Base-by-base conservation (phyloP, 1,140 invertebrate species). In the Cylas formicarius region DNA sequence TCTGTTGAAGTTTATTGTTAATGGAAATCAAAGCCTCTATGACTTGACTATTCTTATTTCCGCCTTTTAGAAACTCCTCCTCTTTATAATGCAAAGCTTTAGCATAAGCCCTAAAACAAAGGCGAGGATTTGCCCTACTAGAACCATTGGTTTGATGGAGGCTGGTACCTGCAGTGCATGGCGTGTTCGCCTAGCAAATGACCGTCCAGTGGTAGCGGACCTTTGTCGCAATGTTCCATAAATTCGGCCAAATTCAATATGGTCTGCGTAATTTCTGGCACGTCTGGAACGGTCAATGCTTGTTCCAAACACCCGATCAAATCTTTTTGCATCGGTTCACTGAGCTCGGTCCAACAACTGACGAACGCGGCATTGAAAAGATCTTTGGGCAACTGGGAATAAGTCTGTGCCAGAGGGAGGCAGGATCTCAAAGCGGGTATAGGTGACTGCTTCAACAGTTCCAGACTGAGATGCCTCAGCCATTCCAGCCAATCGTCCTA, bases 71-170 rank as follows among this genome's bases (percentile, higher is more conserved):
- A 58, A 98, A 99, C 63, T 99, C 92, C 58, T 96, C 90, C 69
- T 99, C 97, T 71, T 96, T 98, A 63, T 99, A 99, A 65, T 98
- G 92, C 16, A 99, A 63, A 0, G 97, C 96, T 71, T 99, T 99
- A 0, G 96, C 95, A 64, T 84, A 88, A 1, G 83, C 84, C 46
- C 80, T 64, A 55, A 75, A 72, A 36, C 22, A 29, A 4, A 27
- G 20, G 19, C 23, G 23, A 8, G 13, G 16, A 8, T 18, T 7
- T 18, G 4, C 21, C 21, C 4, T 14, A 35, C 4, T 20, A 11
- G 21, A 37, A 8, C 24, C 35, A 21, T 4, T 8, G 8, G 17
- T 11, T 29, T 11, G 6, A 11, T 29, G 3, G 13, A 29, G 13
- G 3, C 27, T 4, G 11, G 10, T 90, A 92, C 53, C 90, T 71